These are phyloP conservation scores for Tachysurus fulvidraco DNA, from an alignment of 2,113 vertebrate genomes.

Conservation along the genomic window DNA sequence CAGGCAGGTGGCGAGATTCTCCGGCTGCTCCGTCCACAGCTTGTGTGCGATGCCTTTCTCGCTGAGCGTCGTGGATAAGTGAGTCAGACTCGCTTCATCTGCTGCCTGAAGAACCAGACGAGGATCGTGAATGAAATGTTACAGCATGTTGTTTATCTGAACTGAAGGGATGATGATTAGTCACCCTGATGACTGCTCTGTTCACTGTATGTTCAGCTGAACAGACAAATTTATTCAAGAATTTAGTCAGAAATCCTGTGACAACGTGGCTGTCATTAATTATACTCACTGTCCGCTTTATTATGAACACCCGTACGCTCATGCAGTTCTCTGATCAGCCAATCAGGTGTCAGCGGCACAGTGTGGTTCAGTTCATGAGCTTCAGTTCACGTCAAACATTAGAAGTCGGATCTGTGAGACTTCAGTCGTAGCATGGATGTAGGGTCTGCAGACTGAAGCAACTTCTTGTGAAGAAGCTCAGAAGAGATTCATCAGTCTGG, in stretches of 20 bases:
- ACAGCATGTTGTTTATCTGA: not conserved
- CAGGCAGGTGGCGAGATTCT: conserved; percentile 85
- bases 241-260: not conserved
- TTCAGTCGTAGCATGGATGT: not conserved
- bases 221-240: too few species aligned
- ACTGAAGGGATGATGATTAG: not conserved
- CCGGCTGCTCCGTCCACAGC: conserved; percentile 88
- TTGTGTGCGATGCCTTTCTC: conserved; percentile 78
- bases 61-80: conserved; percentile 72
- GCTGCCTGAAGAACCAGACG: conserved; percentile 71
- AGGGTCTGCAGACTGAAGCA: not conserved
- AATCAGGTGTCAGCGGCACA: not conserved
- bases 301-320: not conserved
- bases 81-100: conserved; percentile 75
- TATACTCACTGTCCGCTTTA: not conserved
- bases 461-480: not conserved
- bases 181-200: not conserved
- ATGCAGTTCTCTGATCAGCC: not conserved
- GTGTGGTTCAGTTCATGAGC: not conserved
- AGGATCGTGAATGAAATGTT: not conserved
- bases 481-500: not conserved
- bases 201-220: not conserved
- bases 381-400: not conserved
- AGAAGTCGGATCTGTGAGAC: not conserved
- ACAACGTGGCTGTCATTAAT: not conserved